A percentile compares a stretch with the other conserved stretches of the same genome.
These are phyloP conservation scores for Pollimyrus isidori DNA, from an alignment of 2,113 vertebrate genomes.

Conservation along the genomic window DNA sequence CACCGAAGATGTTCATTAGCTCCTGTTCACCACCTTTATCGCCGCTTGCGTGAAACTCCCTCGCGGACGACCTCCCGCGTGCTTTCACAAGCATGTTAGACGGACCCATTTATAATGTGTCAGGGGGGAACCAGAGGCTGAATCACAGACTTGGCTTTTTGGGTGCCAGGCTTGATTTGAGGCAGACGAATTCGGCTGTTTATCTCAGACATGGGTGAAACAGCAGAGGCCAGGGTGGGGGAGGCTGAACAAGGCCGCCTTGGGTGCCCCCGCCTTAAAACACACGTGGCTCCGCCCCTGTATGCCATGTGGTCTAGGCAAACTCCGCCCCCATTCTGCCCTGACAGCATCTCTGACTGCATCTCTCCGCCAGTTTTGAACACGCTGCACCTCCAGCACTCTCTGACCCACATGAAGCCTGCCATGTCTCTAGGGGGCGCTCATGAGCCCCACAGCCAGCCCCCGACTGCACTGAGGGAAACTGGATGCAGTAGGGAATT, in stretches of 20 bases:
- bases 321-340: background rate
- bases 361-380: background rate
- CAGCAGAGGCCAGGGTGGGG: background rate
- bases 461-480: background rate
- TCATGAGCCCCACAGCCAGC: background rate
- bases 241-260: background rate
- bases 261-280: background rate
- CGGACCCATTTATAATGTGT: background rate
- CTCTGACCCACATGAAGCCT: background rate
- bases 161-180: background rate
- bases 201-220: background rate
- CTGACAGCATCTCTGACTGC: background rate
- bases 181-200: background rate
- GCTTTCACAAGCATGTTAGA: background rate
- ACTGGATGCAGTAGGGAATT: background rate
- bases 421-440: background rate
- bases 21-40: background rate
- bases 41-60: too few relatives aligned
- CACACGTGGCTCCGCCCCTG: background rate
- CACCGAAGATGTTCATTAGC: background rate
- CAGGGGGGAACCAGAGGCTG: background rate
- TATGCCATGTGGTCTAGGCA: background rate
- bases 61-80: background rate
- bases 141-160: background rate
- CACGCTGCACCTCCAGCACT: background rate